Percentiles rank a stretch among this genome's conserved stretches.
Evolutionary conservation across 1,140 invertebrate species (phyloP).

Genomic region (Procambarus clarkii): DNA sequence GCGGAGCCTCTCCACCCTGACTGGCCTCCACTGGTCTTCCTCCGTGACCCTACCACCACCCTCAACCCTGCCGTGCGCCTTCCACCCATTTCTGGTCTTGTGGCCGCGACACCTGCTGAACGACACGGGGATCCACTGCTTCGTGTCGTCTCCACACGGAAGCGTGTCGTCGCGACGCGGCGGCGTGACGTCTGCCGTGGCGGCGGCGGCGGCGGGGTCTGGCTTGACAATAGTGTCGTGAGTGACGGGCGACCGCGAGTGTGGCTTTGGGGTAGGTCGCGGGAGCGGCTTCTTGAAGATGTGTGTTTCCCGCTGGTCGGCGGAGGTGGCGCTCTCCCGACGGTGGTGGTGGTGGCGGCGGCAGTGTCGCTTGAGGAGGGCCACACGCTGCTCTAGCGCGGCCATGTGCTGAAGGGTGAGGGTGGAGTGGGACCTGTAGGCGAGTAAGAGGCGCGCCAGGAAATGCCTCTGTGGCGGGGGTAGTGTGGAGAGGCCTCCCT

Average conservation of each 20-base stretch:
- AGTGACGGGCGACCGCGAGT: background rate
- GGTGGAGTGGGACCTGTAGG: background rate
- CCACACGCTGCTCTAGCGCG: background rate
- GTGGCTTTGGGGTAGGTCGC: background rate
- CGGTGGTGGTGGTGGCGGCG: background rate
- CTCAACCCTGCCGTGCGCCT: background rate
- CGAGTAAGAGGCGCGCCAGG: background rate
- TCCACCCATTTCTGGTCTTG: background rate
- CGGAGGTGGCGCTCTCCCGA: too few species aligned
- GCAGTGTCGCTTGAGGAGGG: background rate
- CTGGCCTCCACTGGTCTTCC: slow-evolving; percentile 14
- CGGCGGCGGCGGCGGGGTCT: background rate
- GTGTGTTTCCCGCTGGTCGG: too few species aligned
- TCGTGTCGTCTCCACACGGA: background rate
- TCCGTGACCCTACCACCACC: background rate
- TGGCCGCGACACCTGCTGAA: background rate
- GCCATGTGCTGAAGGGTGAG: background rate
- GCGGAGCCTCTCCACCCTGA: slow-evolving; percentile 7
- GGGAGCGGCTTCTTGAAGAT: background rate
- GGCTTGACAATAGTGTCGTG: background rate
- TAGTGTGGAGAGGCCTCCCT: background rate
- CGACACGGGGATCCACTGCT: background rate
- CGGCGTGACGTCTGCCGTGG: background rate
- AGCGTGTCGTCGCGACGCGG: too few species aligned
- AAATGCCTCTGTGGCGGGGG: slow-evolving; percentile 7